Evolutionary conservation across 2,888 invertebrate species (phyloP).

Genomic region (Leucophora obtusa): DNA sequence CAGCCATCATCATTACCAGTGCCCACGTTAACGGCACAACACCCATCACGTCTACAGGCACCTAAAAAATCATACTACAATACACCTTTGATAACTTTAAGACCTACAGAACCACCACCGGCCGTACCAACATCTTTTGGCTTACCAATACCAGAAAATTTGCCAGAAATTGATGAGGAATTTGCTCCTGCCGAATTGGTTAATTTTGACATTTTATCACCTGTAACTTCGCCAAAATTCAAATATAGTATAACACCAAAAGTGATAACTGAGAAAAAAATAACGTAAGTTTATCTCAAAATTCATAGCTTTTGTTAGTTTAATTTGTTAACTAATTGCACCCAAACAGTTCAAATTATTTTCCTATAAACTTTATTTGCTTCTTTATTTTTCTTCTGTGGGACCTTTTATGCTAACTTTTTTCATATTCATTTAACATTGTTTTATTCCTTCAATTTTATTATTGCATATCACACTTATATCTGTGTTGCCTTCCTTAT

Average conservation of each 20-base stretch:
- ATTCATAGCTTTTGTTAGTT: not conserved
- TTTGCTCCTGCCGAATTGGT: conserved; percentile 66
- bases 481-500: conserved; percentile 19
- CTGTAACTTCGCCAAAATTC: conserved; percentile 35
- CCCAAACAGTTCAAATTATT: not conserved
- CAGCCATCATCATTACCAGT: conserved; percentile 31
- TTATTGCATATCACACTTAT: not conserved
- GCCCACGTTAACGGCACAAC: not conserved
- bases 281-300: conserved; percentile 43
- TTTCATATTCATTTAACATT: no score
- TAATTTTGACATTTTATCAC: conserved; percentile 62
- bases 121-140: not conserved
- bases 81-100: conserved; percentile 68
- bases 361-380: not conserved
- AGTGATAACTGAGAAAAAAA: conserved; percentile 23
- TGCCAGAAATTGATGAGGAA: conserved; percentile 66
- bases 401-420: conserved; percentile 19
- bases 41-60: conserved; percentile 30
- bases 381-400: not conserved
- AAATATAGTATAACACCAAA: conserved; percentile 67
- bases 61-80: conserved; percentile 48
- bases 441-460: not conserved
- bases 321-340: not conserved
- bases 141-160: conserved; percentile 48
- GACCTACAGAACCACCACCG: conserved; percentile 29